Evolutionary conservation across 2,888 invertebrate genomes (phyloP), one percentile per base, ranked within the genome.

Genomic region (Entomobrya proxima): DNA sequence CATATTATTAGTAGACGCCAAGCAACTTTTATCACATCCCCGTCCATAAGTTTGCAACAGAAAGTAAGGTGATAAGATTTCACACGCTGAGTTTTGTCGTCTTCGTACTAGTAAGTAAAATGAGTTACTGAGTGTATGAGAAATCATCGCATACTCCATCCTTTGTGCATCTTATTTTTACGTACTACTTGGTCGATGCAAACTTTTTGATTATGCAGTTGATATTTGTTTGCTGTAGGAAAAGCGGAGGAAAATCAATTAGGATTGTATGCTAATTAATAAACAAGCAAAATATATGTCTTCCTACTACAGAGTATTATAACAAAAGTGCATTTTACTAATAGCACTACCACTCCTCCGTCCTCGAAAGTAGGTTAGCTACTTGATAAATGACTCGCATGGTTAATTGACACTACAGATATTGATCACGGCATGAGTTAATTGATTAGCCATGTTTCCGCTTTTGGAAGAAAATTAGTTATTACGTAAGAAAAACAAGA

Each of bases 351-450:
- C 13, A 9, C 7, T 13, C 13, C 47, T 47, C 13, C 47, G n/a
- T 2, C 21, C 15, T n/a, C n/a, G 18, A 32, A 69, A 69, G 44
- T 69, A 15, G 69, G 69, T n/a, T n/a, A n/a, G n/a, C 6, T 18
- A 44, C 27, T 24, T 44, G 69, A 69, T 40, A 44, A 27, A 69
- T 69, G 69, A 69, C 30, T 44, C n/a, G 24, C n/a, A 13, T 44
- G 21, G 69, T 44, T 27, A 69, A 35, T 69, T 69, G 69, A 13
- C 69, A 69, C 27, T 2, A 69, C 13, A 69, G 69, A 69, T 69
- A 69, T 69, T 69, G 69, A 69, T 44, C 69, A 69, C 44, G 69
- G 47, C 69, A 44, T 69, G 27, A 69, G 47, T 47, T 69, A 69
- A 69, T 69, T 69, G 69, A 69, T 69, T 69, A 24, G 40, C 35